phyloP scores from a whole-genome alignment of 2,797 vertebrate genomes.

The Karalla daura region DNA sequence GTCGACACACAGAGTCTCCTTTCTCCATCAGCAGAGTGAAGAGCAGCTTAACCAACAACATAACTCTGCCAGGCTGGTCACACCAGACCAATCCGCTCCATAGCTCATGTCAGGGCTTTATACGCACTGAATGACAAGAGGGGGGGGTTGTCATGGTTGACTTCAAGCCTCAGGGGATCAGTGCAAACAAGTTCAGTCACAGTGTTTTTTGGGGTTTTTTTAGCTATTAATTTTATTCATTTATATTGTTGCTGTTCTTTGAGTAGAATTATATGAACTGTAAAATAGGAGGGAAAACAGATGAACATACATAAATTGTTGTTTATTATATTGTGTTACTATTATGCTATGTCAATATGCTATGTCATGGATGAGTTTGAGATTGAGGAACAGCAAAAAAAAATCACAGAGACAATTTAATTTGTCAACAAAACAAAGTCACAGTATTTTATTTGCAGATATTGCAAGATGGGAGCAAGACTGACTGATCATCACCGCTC shows the following conservation, averaged over 20 bases:
- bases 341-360: too few species aligned
- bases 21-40: slow-evolving; percentile 49
- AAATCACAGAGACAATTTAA: too few species aligned
- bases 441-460: too few species aligned
- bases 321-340: too few species aligned
- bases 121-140: slow-evolving; percentile 39
- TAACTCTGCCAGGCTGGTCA: slow-evolving; percentile 46
- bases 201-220: neutral
- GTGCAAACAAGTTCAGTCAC: slow-evolving; percentile 27
- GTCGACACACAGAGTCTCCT: slow-evolving; percentile 63
- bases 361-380: too few species aligned
- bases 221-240: neutral
- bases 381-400: too few species aligned
- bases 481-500: too few species aligned
- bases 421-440: too few species aligned
- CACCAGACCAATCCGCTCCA: neutral
- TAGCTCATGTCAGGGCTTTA: slow-evolving; percentile 44
- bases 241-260: slow-evolving; percentile 9
- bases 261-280: too few species aligned
- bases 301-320: too few species aligned
- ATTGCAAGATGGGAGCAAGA: too few species aligned
- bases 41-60: slow-evolving; percentile 63
- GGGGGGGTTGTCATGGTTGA: slow-evolving; percentile 32
- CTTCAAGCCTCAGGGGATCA: slow-evolving; percentile 40
- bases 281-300: too few species aligned